Conservation (phyloP, 2,797 vertebrate species). For the Pseudochaenichthys georgianus region DNA sequence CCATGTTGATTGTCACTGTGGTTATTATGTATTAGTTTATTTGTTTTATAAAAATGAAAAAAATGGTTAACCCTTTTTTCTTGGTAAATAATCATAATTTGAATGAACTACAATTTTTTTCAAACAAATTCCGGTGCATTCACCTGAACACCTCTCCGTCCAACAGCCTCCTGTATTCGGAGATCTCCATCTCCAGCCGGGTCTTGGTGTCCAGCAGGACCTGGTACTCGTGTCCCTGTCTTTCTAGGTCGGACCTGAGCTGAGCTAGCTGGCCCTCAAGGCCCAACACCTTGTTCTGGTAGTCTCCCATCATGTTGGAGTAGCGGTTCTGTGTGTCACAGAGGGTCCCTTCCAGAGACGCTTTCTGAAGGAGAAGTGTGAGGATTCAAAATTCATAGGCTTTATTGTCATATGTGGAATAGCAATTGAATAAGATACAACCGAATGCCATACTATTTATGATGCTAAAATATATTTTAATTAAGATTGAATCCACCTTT, state of each 20-base stretch:
- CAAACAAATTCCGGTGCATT: neutral
- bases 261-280: slow-evolving; percentile 81
- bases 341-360: slow-evolving; percentile 81
- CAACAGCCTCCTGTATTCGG: slow-evolving; percentile 86
- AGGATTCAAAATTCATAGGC: neutral
- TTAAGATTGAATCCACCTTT: too few relatives aligned
- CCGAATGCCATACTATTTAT: too few relatives aligned
- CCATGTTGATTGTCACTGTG: too few relatives aligned
- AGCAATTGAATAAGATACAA: too few relatives aligned
- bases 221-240: slow-evolving; percentile 85
- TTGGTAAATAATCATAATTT: too few relatives aligned
- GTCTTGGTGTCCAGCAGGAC: slow-evolving; percentile 85
- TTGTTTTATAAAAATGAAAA: too few relatives aligned
- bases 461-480: too few relatives aligned
- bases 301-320: slow-evolving; percentile 66
- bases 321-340: slow-evolving; percentile 80
- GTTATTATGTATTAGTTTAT: too few relatives aligned
- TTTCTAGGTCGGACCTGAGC: slow-evolving; percentile 78
- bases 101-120: too few relatives aligned
- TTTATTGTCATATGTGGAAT: too few relatives aligned
- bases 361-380: slow-evolving; percentile 55
- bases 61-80: too few relatives aligned
- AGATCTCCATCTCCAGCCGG: slow-evolving; percentile 87
- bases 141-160: slow-evolving; percentile 77
- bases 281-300: slow-evolving; percentile 74